These are phyloP conservation scores for Dexiosoma caninum DNA, from an alignment of 2,888 invertebrate genomes.

Conservation along the genomic window DNA sequence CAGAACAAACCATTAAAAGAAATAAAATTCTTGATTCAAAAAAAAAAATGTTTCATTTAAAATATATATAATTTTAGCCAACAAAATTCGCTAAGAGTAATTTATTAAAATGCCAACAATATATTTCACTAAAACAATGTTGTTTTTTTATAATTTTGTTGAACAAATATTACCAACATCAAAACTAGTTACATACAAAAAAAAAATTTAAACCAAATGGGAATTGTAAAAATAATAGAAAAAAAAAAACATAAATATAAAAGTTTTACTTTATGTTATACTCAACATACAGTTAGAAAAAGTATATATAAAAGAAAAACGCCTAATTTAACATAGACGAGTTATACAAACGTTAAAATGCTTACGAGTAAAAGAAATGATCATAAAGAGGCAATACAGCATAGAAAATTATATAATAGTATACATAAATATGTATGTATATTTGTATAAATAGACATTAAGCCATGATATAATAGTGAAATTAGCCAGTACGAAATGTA, in stretches of 20 bases:
- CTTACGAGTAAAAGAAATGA: constrained; percentile 17
- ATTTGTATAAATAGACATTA: constrained; percentile 35
- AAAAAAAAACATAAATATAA: neutral
- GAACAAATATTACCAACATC: constrained; percentile 17
- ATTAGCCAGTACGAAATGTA: neutral
- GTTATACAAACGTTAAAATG: constrained; percentile 32
- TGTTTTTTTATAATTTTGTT: neutral
- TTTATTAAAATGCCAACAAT: neutral
- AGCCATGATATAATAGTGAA: constrained; percentile 38
- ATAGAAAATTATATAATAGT: neutral
- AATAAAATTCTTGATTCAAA: constrained; percentile 33
- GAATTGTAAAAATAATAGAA: neutral
- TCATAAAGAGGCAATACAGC: constrained; percentile 26
- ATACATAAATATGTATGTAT: neutral
- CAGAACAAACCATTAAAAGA: neutral
- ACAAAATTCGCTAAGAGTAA: neutral
- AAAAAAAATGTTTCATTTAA: neutral
- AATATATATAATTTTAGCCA: neutral
- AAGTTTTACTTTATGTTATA: neutral
- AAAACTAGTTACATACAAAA: constrained; percentile 15
- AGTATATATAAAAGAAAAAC: constrained; percentile 3
- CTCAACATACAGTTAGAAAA: constrained; percentile 27
- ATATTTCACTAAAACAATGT: neutral
- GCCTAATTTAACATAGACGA: constrained; percentile 18
- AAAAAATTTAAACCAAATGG: neutral